These are phyloP conservation scores for Ginglymostoma cirratum DNA, from an alignment of 2,113 vertebrate genomes.

Conservation along the genomic window DNA sequence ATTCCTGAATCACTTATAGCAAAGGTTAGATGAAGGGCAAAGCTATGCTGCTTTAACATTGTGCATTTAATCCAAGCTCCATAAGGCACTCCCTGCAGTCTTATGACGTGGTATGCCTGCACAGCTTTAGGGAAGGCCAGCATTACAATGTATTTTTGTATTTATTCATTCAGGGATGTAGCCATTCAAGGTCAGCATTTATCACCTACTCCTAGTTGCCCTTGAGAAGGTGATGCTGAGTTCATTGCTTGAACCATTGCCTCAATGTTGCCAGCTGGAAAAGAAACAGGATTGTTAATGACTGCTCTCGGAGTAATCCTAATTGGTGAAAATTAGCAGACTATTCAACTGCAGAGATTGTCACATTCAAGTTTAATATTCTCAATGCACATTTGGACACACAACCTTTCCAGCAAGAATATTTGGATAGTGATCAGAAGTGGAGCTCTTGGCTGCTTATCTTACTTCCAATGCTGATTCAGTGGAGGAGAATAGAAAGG, in stretches of 20 bases:
- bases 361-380: neutral
- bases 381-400: neutral
- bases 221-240: neutral
- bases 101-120: neutral
- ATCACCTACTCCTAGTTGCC: neutral
- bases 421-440: neutral
- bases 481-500: too few relatives aligned
- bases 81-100: neutral
- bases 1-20: neutral
- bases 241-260: neutral
- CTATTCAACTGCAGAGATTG: neutral
- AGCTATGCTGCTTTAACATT: neutral
- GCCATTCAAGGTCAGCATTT: neutral
- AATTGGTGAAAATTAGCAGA: neutral
- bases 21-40: slow-evolving; percentile 28
- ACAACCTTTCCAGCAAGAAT: neutral
- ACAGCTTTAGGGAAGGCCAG: neutral
- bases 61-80: neutral
- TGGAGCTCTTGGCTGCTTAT: neutral
- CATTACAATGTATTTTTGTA: neutral
- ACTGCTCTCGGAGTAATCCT: neutral
- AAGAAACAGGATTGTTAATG: neutral
- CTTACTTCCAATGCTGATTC: neutral
- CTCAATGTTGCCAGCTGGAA: neutral
- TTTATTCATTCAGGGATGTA: neutral